Conservation (phyloP, 23 tunicate genomes). For the Trididemnum miniatum region DNA sequence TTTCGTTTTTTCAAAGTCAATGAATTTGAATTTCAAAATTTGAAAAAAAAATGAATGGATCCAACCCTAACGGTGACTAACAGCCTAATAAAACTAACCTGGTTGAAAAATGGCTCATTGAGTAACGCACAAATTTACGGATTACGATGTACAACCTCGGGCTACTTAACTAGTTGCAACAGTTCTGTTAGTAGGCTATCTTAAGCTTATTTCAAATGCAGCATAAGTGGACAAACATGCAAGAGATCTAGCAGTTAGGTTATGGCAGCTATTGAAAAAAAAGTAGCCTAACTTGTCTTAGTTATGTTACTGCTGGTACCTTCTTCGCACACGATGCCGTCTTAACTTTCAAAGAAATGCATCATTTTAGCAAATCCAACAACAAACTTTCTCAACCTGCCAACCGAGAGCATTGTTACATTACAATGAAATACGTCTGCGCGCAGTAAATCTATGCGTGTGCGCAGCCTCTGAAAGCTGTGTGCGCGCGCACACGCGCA, state of each 20-base stretch:
- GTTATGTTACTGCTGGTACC: slow-evolving; percentile 1
- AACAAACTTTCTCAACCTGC: background rate
- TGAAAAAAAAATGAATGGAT: too few relatives aligned
- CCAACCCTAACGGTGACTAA: too few relatives aligned
- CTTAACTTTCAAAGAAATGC: background rate
- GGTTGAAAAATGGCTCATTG: too few relatives aligned
- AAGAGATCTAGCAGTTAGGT: background rate
- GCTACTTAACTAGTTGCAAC: too few relatives aligned
- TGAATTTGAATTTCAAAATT: too few relatives aligned
- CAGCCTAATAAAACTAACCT: too few relatives aligned
- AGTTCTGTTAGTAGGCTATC: background rate
- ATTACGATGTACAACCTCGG: too few relatives aligned
- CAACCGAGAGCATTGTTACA: background rate
- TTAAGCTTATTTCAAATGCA: background rate
- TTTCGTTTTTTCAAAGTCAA: too few relatives aligned
- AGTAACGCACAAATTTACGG: too few relatives aligned
- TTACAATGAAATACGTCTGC: background rate
- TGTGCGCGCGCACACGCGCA: background rate
- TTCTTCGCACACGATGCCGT: background rate
- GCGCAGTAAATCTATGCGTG: background rate
- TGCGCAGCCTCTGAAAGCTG: background rate
- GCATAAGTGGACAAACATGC: background rate
- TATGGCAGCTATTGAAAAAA: background rate
- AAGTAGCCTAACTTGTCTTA: background rate
- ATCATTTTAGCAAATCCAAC: background rate